Base-by-base conservation (phyloP, 1,140 invertebrate species). In the Rhagoletis pomonella region DNA sequence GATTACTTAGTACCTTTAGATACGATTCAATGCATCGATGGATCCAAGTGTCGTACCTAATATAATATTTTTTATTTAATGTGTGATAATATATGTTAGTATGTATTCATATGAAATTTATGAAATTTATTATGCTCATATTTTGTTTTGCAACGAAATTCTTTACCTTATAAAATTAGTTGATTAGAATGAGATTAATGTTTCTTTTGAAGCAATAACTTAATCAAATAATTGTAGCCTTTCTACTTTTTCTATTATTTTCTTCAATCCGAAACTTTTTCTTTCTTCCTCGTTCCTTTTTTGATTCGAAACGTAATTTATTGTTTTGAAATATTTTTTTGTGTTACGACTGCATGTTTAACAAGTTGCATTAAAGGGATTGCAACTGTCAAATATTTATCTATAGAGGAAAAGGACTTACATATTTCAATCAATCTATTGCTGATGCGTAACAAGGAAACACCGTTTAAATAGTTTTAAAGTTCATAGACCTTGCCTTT, bases 21-120 rank as follows among this genome's bases (percentile, higher is more conserved):
- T 44, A 86, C 58, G 50, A 62, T 65, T 44, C 62, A 65, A 86
- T 86, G 62, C 42, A 62, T 60, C 44, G 85, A 7, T 86, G 47
- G 19, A 87, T 47, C 29, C 19, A 44, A 67, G 69, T 50, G 47
- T 62, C 50, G 10, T 55, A 29, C 29, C 29, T 29, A 29, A 29
- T 29, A 29, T 58, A 10, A 59, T 87, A 62, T 12, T 39, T 77
- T 5, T 6, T 77, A 17, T 55, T n/a, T 77, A 81, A 39, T 58
- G 10, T 55, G 10, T 55, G 10, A 55, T 55, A 55, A 55, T 55
- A 10, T 7, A 55, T 55, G 50, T 73, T 44, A 73, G 44, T 73
- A 5, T 73, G 67, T 69, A 42, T 69, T 44, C 39, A 69, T 69
- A 44, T 42, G 42, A 17, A 69, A 42, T 73, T 73, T 69, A 44